Conservation (phyloP, 2,113 vertebrate genomes). For the Arenaria interpres region DNA sequence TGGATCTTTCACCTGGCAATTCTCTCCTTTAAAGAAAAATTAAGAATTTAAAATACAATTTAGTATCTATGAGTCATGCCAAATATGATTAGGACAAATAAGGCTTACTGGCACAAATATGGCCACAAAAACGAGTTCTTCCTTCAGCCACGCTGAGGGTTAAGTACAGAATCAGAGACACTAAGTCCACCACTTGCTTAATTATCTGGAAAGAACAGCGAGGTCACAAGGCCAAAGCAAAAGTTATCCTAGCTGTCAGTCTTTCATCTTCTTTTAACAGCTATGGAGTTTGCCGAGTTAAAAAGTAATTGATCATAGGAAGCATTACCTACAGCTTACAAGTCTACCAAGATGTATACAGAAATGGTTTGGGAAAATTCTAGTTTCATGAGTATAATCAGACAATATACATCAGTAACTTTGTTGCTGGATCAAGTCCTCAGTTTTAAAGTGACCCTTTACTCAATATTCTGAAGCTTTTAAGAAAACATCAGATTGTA, state of each 20-base stretch:
- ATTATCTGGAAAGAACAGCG: neutral
- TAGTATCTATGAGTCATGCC: neutral
- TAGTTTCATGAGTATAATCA: neutral
- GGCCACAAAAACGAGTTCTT: neutral
- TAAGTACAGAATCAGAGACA: neutral
- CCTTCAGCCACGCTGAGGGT: neutral
- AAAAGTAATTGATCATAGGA: neutral
- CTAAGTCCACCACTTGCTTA: neutral
- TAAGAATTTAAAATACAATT: neutral
- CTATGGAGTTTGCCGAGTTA: neutral
- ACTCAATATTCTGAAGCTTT: neutral
- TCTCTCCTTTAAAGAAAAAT: conserved; percentile 74
- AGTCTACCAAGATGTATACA: neutral
- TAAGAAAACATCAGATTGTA: neutral
- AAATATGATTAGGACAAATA: neutral
- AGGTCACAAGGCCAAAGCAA: neutral
- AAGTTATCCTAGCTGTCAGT: neutral
- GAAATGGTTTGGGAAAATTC: neutral
- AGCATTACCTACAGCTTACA: neutral
- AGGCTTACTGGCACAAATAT: neutral
- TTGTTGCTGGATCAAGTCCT: neutral
- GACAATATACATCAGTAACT: neutral
- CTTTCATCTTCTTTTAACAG: neutral
- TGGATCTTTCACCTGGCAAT: conserved; percentile 88
- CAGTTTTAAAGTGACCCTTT: neutral